Percentiles rank a stretch among this genome's conserved stretches.
phyloP scores from a whole-genome alignment of 2,888 invertebrate species.

The Nomada lathburiana region DNA sequence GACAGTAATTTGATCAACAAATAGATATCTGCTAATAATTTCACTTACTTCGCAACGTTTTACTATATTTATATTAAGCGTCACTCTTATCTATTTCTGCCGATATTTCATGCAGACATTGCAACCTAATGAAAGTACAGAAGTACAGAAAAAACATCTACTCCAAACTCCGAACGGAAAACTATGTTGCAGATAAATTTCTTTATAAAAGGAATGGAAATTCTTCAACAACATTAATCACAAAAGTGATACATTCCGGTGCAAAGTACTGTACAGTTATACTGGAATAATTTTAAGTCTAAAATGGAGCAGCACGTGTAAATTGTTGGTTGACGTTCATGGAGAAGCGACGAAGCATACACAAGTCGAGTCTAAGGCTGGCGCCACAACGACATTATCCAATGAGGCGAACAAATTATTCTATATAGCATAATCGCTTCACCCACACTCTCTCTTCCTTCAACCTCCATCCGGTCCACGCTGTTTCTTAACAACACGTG shows the following conservation, averaged over 20 bases:
- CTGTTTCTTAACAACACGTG: conserved; percentile 57
- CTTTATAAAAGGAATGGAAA: neutral
- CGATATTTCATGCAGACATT: no score
- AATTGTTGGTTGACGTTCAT: conserved; percentile 47
- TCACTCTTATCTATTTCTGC: no score
- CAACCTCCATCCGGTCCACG: conserved; percentile 59
- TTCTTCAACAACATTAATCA: neutral
- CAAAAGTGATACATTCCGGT: neutral
- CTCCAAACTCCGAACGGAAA: no score
- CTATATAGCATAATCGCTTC: conserved; percentile 75
- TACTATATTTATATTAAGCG: no score
- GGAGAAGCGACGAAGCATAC: conserved; percentile 58
- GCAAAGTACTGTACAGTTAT: neutral
- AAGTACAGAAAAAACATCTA: no score
- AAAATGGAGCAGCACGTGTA: conserved; percentile 39
- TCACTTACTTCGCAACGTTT: no score
- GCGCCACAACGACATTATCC: conserved; percentile 78
- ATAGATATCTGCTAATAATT: no score
- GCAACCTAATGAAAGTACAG: no score
- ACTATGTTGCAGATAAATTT: no score
- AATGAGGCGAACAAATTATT: conserved; percentile 76
- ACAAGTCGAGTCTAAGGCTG: conserved; percentile 70
- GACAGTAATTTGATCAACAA: no score
- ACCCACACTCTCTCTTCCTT: conserved; percentile 63
- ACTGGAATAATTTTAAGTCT: conserved; percentile 21